Percentiles rank a stretch among this genome's conserved stretches.
These are phyloP conservation scores for Xylocopa sonorina DNA, from an alignment of 1,140 invertebrate species.

Conservation along the genomic window DNA sequence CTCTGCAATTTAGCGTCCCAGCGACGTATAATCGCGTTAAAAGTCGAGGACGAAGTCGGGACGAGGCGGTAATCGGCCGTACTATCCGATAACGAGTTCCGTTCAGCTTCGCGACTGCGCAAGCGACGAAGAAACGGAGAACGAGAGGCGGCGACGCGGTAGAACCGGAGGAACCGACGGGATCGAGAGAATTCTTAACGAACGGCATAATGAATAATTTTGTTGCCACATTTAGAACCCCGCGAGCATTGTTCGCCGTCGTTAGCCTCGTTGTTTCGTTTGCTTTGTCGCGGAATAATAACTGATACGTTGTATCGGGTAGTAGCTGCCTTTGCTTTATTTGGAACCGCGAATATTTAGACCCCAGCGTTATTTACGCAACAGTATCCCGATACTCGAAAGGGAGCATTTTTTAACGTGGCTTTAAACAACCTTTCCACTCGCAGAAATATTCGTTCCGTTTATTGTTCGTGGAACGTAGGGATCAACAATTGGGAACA, in stretches of 20 bases:
- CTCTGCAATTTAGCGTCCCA: slow-evolving; percentile 64
- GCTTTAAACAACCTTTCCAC: no score
- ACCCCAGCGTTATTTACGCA: no score
- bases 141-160: slow-evolving; percentile 43
- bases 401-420: no score
- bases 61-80: slow-evolving; percentile 66
- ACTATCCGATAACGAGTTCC: slow-evolving; percentile 68
- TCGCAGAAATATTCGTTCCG: no score
- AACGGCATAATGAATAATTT: slow-evolving; percentile 41
- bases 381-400: no score
- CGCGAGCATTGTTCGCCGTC: neutral
- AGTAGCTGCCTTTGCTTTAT: no score
- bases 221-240: slow-evolving; percentile 17
- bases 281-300: no score
- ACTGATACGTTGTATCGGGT: no score
- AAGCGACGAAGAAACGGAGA: slow-evolving; percentile 51
- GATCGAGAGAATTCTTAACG: slow-evolving; percentile 20
- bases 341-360: no score
- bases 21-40: slow-evolving; percentile 67
- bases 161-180: slow-evolving; percentile 28
- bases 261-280: neutral
- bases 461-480: no score
- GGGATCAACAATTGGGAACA: no score
- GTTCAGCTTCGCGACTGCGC: slow-evolving; percentile 64
- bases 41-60: slow-evolving; percentile 66